Percentiles rank a stretch among this genome's conserved stretches.
Evolutionary conservation across 2,888 invertebrate genomes (phyloP).

Genomic region (Macrosoma leucophasiata): DNA sequence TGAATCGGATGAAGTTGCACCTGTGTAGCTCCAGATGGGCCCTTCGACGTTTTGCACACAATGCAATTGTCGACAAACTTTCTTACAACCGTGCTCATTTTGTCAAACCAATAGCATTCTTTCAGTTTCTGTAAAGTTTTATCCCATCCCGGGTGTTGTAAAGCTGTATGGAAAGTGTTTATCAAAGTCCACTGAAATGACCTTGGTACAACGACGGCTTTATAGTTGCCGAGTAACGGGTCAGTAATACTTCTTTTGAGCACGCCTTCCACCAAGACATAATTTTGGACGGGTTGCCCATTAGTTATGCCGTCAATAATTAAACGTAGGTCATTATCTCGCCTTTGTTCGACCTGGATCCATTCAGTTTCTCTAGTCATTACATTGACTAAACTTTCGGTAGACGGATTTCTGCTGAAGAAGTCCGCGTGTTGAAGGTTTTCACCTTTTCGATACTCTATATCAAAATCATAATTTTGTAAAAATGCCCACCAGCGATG

Average conservation of each 20-base stretch:
- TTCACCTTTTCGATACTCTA: constrained; percentile 4
- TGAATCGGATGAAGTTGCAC: constrained; percentile 20
- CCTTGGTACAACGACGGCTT: no score
- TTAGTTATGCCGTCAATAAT: background rate
- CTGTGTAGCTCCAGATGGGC: constrained; percentile 21
- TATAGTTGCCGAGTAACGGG: background rate
- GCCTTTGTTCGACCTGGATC: no score
- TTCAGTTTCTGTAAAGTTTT: constrained; percentile 20
- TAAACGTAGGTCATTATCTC: no score
- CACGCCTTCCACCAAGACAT: constrained; percentile 1
- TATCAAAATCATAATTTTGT: constrained; percentile 2
- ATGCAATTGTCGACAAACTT: constrained; percentile 17
- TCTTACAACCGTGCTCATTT: constrained; percentile 9
- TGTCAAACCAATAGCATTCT: constrained; percentile 16
- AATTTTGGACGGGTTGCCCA: background rate
- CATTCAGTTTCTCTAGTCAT: background rate
- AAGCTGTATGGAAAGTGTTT: no score
- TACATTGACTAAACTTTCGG: constrained; percentile 19
- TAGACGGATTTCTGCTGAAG: constrained; percentile 18
- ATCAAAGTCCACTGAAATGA: no score
- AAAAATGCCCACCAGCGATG: constrained; percentile 5
- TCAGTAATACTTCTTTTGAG: constrained; percentile 1
- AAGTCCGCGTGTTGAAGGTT: constrained; percentile 9
- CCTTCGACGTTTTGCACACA: constrained; percentile 21
- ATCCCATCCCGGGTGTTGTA: constrained; percentile 24